A percentile compares a stretch with the other conserved stretches of the same genome.
phyloP scores from a whole-genome alignment of 2,113 vertebrate species.

The Hystrix brachyura region DNA sequence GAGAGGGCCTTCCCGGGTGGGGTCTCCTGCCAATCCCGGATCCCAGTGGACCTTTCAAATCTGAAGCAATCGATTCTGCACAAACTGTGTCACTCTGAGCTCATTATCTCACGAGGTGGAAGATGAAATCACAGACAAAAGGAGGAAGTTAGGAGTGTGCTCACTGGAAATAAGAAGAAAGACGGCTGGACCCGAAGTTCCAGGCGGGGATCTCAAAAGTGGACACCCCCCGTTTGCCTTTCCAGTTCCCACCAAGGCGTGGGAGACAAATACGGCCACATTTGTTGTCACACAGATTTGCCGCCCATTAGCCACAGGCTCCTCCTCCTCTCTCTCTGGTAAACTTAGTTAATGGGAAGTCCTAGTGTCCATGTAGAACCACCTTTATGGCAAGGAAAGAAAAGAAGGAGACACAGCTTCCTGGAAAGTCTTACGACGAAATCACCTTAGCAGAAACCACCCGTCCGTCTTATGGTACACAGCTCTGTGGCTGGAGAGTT shows the following conservation, averaged over 20 bases:
- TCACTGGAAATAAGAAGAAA: neutral
- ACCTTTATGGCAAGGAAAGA: constrained; percentile 27
- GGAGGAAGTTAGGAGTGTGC: neutral
- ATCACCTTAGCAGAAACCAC: neutral
- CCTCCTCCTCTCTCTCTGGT: neutral
- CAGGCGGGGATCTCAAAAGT: no score
- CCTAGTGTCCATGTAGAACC: neutral
- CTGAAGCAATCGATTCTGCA: neutral
- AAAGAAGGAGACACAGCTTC: constrained; percentile 58
- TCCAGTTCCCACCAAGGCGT: neutral
- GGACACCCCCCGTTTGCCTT: neutral
- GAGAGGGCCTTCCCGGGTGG: neutral
- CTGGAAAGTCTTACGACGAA: constrained; percentile 18
- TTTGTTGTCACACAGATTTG: neutral
- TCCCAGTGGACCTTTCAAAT: neutral
- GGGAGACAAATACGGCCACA: neutral
- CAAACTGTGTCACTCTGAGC: neutral
- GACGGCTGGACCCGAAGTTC: neutral
- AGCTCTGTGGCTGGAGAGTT: neutral
- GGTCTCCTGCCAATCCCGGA: neutral
- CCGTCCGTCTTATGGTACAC: neutral
- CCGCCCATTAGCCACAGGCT: neutral
- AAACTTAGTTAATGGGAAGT: neutral
- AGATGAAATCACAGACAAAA: neutral
- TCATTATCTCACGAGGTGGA: neutral